phyloP scores from a whole-genome alignment of 2,888 invertebrate species.

The Cyaniris semiargus region DNA sequence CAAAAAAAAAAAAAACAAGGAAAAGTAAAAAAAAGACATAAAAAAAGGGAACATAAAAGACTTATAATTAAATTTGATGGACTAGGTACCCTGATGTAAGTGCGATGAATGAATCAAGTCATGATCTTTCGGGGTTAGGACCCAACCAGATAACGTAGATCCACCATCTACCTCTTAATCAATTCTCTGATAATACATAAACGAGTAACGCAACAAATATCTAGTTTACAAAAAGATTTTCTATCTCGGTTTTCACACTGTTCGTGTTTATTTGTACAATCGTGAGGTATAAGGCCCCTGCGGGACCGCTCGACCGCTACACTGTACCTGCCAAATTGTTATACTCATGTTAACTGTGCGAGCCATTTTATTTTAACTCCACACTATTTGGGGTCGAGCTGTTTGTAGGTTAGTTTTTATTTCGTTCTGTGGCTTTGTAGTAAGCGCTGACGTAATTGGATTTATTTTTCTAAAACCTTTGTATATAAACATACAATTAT shows the following conservation, averaged over 20 bases:
- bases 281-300: slow-evolving; percentile 28
- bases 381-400: slow-evolving; percentile 12
- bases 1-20: too few relatives aligned
- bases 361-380: slow-evolving; percentile 25
- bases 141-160: too few relatives aligned
- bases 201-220: neutral
- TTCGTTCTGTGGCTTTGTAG: neutral
- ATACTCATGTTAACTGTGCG: slow-evolving; percentile 22
- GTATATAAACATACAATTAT: neutral
- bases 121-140: too few relatives aligned
- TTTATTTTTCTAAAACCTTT: neutral
- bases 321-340: slow-evolving; percentile 30
- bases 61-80: too few relatives aligned
- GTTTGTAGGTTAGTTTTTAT: neutral
- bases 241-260: neutral
- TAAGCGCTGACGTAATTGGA: neutral
- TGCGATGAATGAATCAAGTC: too few relatives aligned
- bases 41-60: too few relatives aligned
- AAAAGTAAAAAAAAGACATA: too few relatives aligned
- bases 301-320: slow-evolving; percentile 35
- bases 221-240: neutral
- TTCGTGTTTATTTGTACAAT: slow-evolving; percentile 3
- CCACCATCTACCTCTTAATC: too few relatives aligned
- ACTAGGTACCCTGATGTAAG: too few relatives aligned
- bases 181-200: neutral